Percentiles rank a stretch among this genome's conserved stretches.
These are phyloP conservation scores for Orthonychiurus folsomi DNA, from an alignment of 2,888 invertebrate species.

Conservation along the genomic window DNA sequence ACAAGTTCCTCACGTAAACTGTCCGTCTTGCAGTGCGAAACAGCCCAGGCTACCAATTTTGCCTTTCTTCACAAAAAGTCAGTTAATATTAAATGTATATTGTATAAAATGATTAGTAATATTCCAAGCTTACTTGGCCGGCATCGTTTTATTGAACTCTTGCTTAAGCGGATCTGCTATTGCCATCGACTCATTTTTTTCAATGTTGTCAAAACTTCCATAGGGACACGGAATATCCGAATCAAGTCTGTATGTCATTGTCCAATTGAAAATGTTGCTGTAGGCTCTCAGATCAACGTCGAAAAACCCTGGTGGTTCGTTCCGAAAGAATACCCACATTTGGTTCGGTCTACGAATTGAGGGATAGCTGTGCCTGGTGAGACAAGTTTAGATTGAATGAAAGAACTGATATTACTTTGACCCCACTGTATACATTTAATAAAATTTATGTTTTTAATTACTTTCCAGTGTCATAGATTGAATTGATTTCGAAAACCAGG, in stretches of 20 bases:
- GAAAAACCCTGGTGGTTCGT: slow-evolving; percentile 30
- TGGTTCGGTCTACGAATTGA: slow-evolving; percentile 18
- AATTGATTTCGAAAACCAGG: slow-evolving; percentile 28
- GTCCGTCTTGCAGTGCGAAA: slow-evolving; percentile 37
- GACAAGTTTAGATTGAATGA: too few relatives aligned
- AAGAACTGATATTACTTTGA: too few relatives aligned
- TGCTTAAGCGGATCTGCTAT: too few relatives aligned
- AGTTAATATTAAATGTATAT: too few relatives aligned
- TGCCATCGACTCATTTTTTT: not conserved
- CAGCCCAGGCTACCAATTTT: slow-evolving; percentile 40
- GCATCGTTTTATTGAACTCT: too few relatives aligned
- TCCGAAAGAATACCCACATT: slow-evolving; percentile 32
- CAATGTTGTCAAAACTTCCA: slow-evolving; percentile 19
- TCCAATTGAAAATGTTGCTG: slow-evolving; percentile 28
- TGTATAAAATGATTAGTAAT: too few relatives aligned
- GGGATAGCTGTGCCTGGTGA: too few relatives aligned
- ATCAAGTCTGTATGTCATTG: slow-evolving; percentile 23
- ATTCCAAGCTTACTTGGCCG: too few relatives aligned
- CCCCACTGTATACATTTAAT: too few relatives aligned
- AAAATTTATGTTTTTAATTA: too few relatives aligned
- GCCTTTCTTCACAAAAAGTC: slow-evolving; percentile 18
- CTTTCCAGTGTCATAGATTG: too few relatives aligned
- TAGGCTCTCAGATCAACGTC: slow-evolving; percentile 28
- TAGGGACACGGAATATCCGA: slow-evolving; percentile 35
- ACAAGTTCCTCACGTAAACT: slow-evolving; percentile 8